Base-by-base conservation (phyloP, 2,888 invertebrate genomes). In the Apotomis betuletana region DNA sequence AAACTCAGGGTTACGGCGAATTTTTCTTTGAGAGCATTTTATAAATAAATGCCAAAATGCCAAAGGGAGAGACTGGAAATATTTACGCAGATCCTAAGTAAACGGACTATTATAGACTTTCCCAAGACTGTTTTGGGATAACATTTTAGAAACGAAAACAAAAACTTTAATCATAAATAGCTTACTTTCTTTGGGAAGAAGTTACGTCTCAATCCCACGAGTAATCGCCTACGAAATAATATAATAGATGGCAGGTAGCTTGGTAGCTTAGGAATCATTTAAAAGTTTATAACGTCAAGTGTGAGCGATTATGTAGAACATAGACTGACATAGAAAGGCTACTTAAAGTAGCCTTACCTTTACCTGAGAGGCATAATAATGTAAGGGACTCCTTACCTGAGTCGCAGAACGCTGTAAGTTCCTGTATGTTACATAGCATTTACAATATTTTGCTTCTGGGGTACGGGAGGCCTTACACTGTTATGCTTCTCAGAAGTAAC, bases 51-150 rank as follows among this genome's bases (percentile, higher is more conserved):
- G 5, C 46, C 10, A 12, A 27, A 27, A 46, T 61, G 12, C 46
- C 15, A 41, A 9, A 13, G 44, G 13, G 46, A 44, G 15, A n/a
- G 27, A 49, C 27, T 10, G 5, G 15, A 49, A 46, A 61, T 61
- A 61, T 8, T 61, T 61, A 61, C 27, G 27, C 12, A 27, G 49
- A 9, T 61, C 27, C 49, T 49, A 46, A 61, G 15, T 36, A 61
- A 61, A 49, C 46, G 0, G 5, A 46, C 46, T 44, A 3, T 4
- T 27, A 15, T 46, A 49, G 49, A 27, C 12, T 15, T 27, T 27
- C 27, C 27, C 5, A 5, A 12, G 15, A 15, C 27, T 27, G 27
- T 46, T 60, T 60, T 46, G 13, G 60, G 60, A 15, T 60, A 46
- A 27, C 15, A 60, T 60, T 27, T 60, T 44, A 13, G 1, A 60